These are phyloP conservation scores for Tiliqua scincoides DNA, from an alignment of 2,113 vertebrate genomes.

Conservation along the genomic window DNA sequence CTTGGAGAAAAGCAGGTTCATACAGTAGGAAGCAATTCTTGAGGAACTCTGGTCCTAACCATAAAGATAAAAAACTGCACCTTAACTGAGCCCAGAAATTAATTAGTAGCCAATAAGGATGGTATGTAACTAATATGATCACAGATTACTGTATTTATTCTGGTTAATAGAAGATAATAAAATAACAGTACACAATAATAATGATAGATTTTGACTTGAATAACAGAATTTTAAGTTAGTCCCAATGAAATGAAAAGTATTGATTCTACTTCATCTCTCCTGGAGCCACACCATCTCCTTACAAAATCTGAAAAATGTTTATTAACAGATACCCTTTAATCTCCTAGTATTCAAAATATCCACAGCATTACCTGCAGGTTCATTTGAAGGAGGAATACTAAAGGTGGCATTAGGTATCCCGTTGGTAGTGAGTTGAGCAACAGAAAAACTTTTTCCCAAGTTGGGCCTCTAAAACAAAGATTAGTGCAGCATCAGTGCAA, in stretches of 20 bases:
- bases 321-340: background rate
- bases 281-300: background rate
- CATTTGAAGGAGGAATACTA: conserved; percentile 37
- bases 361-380: conserved; percentile 68
- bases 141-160: background rate
- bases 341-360: background rate
- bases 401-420: conserved; percentile 43
- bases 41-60: too few relatives aligned
- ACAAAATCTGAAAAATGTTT: background rate
- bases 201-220: background rate
- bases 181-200: too few relatives aligned
- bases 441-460: conserved; percentile 3
- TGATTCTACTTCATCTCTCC: background rate
- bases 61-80: too few relatives aligned
- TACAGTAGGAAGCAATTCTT: too few relatives aligned
- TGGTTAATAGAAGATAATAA: background rate
- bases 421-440: conserved; percentile 56
- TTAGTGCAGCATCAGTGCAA: conserved; percentile 6
- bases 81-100: too few relatives aligned
- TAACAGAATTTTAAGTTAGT: background rate
- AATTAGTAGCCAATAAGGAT: too few relatives aligned
- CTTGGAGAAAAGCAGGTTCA: too few relatives aligned
- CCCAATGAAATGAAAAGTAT: background rate
- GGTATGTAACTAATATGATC: too few relatives aligned
- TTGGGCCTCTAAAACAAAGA: conserved; percentile 64